Evolutionary conservation across 1,140 invertebrate species (phyloP).

Genomic region (Euborellia annulipes): DNA sequence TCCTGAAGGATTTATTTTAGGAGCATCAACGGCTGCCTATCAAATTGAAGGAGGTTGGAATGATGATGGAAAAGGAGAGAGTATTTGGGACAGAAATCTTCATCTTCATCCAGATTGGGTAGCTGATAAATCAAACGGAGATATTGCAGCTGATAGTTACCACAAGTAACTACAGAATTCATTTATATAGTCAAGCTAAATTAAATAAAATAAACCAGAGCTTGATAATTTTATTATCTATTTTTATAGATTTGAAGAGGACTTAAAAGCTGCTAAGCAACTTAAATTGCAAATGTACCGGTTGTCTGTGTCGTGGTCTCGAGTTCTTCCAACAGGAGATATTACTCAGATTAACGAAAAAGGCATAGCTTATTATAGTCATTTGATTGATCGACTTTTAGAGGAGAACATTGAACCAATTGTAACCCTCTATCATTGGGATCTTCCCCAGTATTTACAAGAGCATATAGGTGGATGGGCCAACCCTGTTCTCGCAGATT

Average conservation of each 20-base stretch:
- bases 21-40: constrained; percentile 25
- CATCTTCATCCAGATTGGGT: constrained; percentile 29
- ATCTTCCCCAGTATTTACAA: constrained; percentile 34
- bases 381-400: constrained; percentile 28
- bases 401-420: constrained; percentile 23
- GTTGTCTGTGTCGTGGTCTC: constrained; percentile 52
- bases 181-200: constrained; percentile 29
- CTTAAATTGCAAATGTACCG: too few species aligned
- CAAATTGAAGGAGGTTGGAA: constrained; percentile 31
- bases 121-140: constrained; percentile 35
- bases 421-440: too few species aligned
- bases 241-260: too few species aligned
- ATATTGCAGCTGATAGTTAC: constrained; percentile 40
- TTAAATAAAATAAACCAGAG: too few species aligned
- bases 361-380: constrained; percentile 42
- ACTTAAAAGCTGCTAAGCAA: too few species aligned
- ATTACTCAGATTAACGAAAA: constrained; percentile 36
- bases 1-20: constrained; percentile 24
- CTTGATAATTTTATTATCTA: too few species aligned
- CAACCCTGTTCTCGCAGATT: constrained; percentile 37
- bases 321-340: constrained; percentile 44
- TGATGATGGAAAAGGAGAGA: constrained; percentile 22
- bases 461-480: constrained; percentile 43
- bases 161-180: too few species aligned
- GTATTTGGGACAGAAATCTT: constrained; percentile 22